Percentiles rank a stretch among this genome's conserved stretches.
These are phyloP conservation scores for Chelonus insularis DNA, from an alignment of 1,140 invertebrate species.

Conservation along the genomic window DNA sequence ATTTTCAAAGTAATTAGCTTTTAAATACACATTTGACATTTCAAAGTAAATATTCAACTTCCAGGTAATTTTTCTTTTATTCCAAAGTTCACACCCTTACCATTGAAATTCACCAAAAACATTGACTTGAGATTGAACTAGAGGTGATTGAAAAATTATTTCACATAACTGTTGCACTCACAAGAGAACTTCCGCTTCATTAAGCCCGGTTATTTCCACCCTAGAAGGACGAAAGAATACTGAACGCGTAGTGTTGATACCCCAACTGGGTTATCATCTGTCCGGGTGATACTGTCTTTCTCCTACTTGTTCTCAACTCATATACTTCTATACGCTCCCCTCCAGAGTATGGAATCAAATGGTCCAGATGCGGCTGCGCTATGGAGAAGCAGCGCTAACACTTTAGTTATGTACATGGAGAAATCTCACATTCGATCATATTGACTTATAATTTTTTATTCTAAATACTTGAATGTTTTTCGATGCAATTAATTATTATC, in stretches of 20 bases:
- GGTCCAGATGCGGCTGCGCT: conserved; percentile 42
- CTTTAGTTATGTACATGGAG: conserved; percentile 23
- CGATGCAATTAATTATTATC: no score
- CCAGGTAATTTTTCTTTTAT: no score
- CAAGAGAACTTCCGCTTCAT: background rate
- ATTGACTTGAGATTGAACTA: no score
- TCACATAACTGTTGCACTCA: background rate
- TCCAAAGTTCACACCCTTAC: no score
- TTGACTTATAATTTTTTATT: no score
- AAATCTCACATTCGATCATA: no score
- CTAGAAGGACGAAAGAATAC: background rate
- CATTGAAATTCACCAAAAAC: no score
- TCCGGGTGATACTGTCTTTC: background rate
- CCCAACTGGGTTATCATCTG: background rate
- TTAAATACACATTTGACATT: no score
- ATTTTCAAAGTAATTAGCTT: no score
- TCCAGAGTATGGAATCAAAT: background rate
- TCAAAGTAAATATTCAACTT: no score
- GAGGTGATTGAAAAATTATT: no score
- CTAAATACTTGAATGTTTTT: no score
- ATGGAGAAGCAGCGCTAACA: conserved; percentile 35
- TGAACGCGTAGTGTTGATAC: background rate
- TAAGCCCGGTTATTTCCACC: background rate
- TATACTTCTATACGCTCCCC: conserved; percentile 18
- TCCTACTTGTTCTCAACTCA: background rate